phyloP scores from a whole-genome alignment of 2,888 invertebrate species.

The Drosophila anceps region DNA sequence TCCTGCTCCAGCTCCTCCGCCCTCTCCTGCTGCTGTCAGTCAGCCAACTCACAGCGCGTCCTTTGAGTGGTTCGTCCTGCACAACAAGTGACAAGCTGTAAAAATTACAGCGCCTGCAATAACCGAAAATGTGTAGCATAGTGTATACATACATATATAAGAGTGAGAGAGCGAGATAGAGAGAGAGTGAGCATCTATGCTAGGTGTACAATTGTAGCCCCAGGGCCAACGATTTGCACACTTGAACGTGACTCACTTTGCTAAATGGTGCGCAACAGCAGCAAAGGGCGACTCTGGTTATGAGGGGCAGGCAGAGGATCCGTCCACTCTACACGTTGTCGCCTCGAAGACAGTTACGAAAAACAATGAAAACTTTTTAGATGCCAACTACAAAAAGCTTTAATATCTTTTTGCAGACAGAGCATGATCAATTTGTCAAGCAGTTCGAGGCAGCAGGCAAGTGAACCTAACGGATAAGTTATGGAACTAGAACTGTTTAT shows the following conservation, averaged over 20 bases:
- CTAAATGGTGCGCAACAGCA: conserved; percentile 76
- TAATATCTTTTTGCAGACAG: conserved; percentile 32
- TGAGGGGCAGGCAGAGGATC: neutral
- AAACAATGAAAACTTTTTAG: conserved; percentile 79
- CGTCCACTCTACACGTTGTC: conserved; percentile 35
- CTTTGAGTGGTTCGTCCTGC: conserved; percentile 32
- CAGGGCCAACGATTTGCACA: conserved; percentile 75
- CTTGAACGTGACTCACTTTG: conserved; percentile 79
- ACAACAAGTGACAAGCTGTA: conserved; percentile 79
- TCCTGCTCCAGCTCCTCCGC: too few species aligned
- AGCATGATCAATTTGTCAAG: conserved; percentile 38
- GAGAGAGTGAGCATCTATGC: conserved; percentile 17
- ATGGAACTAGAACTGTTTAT: neutral
- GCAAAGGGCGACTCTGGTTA: neutral
- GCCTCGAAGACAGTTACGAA: conserved; percentile 58
- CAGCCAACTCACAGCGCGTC: conserved; percentile 3
- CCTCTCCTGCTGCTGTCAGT: conserved; percentile 4
- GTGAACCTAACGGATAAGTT: neutral
- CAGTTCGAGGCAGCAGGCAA: conserved; percentile 11
- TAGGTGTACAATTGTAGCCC: conserved; percentile 59
- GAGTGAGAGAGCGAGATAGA: neutral
- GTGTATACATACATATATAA: conserved; percentile 51
- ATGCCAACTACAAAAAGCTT: conserved; percentile 62
- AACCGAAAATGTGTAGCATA: conserved; percentile 66
- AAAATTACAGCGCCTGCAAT: conserved; percentile 71